Base-by-base conservation (phyloP, 2,888 invertebrate genomes). In the Yponomeuta plumbellus region DNA sequence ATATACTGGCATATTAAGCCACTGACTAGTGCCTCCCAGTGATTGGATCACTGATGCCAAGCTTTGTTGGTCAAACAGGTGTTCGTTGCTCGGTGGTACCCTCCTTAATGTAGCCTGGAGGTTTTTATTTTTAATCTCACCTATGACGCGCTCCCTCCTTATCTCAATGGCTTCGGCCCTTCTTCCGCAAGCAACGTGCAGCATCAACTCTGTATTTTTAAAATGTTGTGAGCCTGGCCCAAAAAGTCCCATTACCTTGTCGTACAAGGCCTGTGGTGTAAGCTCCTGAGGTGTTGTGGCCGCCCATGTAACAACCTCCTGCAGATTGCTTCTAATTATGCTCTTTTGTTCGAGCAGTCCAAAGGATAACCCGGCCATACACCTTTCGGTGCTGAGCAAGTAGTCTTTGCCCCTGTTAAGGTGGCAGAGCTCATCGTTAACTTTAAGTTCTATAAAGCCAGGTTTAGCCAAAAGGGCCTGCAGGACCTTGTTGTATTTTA, bases 401-500 rank as follows among this genome's bases (percentile, higher is more conserved):
- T 62, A 73, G 52, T 71, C 73, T 40, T 68, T 71, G 11, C 23
- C 40, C 39, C 67, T 72, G 64, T 69, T 70, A 11, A 71, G 65
- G 26, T 71, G 70, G 26, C 70, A 71, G 0, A 71, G 34, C 13
- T 73, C 69, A 1, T 72, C 70, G 71, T 73, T 73, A 0, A 68
- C 21, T 61, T 70, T 70, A n/a, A 71, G 57, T 17, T 61, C 67
- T 2, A 65, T 20, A 67, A 72, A 71, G 6, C 71, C 72, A 2
- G 72, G 72, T 0, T 57, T 65, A 0, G 72, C 71, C 3, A 68
- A 11, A 44, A 64, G 66, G n/a, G 68, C 26, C 21, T 68, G 69
- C 11, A 73, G 40, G 0, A 68, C 58, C 58, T 66, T 67, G 34
- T 70, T 71, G 13, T 71, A 73, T 0, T 68, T 11, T 61, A 71